Evolutionary conservation across 2,113 vertebrate genomes (phyloP).

Genomic region (Cheilinus undulatus): DNA sequence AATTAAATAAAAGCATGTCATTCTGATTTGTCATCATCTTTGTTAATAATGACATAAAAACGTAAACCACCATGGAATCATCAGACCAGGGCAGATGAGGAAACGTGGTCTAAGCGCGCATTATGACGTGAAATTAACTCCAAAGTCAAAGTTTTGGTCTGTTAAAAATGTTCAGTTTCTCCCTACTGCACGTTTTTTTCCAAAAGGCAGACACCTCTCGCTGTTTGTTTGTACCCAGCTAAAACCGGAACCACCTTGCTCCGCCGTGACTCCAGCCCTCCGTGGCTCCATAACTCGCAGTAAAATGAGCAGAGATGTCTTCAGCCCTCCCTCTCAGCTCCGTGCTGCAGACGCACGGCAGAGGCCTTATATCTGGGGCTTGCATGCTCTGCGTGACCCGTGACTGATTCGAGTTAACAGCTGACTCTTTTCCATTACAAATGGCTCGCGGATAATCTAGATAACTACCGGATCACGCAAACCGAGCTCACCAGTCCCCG

Average conservation of each 20-base stretch:
- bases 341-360: slow-evolving; percentile 40
- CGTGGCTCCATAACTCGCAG: not conserved
- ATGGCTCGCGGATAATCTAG: slow-evolving; percentile 81
- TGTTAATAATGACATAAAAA: too few species aligned
- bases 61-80: too few species aligned
- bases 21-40: too few species aligned
- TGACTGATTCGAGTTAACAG: slow-evolving; percentile 82
- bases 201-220: too few species aligned
- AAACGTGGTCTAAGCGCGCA: too few species aligned
- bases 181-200: too few species aligned
- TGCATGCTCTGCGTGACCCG: slow-evolving; percentile 79
- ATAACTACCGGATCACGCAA: slow-evolving; percentile 79
- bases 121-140: too few species aligned
- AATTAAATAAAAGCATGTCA: too few species aligned
- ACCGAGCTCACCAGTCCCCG: slow-evolving; percentile 43
- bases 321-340: slow-evolving; percentile 7
- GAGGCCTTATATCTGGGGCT: slow-evolving; percentile 66
- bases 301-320: not conserved
- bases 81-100: too few species aligned
- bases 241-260: not conserved
- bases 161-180: too few species aligned
- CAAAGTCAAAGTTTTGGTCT: too few species aligned
- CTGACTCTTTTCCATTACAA: slow-evolving; percentile 80
- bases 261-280: not conserved
- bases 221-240: not conserved